Evolutionary conservation across 2,888 invertebrate species (phyloP), one percentile per base, ranked within the genome.

Genomic region (Drosophila paranaensis): DNA sequence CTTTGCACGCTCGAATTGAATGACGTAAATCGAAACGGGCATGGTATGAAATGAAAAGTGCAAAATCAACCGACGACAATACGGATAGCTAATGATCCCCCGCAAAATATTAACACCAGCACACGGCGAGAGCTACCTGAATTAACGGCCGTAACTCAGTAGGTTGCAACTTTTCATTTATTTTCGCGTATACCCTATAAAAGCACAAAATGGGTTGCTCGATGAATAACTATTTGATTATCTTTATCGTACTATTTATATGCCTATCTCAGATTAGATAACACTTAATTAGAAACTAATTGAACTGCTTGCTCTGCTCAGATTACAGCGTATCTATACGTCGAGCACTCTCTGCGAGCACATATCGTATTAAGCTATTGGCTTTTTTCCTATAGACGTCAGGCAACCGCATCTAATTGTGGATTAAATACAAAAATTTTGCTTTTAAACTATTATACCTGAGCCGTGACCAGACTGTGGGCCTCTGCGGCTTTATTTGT

Each of bases 1-100:
- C 63, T 58, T 68, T 62, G 66, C 73, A 84, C 79, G 83, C 68
- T 87, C 66, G 82, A 81, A 69, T 82, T 65, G 82, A 83, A 85
- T 83, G 83, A 83, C 83, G 83, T 79, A 85, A 68, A 77, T 72
- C 64, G 56, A 16, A 50, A 11, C 50, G 50, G 48, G 37, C 30
- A 62, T 67, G 74, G 70, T 42, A 45, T 51, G 51, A 71, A 79
- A 68, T 79, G 56, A 71, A 65, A 83, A 67, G 72, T 74, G 81
- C 63, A 70, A 78, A 82, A 54, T 62, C 71, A 82, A 77, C 71
- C 68, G 56, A n/a, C 57, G 61, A 64, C 60, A 56, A 67, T 68
- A 39, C 43, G 30, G 37, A 37, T 56, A 74, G 57, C 62, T 77
- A 82, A 79, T 77, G 85, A 88, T 79, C 60, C 66, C 56, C 55